These are phyloP conservation scores for Lontra canadensis DNA, from an alignment of 2,113 vertebrate species.

Conservation along the genomic window DNA sequence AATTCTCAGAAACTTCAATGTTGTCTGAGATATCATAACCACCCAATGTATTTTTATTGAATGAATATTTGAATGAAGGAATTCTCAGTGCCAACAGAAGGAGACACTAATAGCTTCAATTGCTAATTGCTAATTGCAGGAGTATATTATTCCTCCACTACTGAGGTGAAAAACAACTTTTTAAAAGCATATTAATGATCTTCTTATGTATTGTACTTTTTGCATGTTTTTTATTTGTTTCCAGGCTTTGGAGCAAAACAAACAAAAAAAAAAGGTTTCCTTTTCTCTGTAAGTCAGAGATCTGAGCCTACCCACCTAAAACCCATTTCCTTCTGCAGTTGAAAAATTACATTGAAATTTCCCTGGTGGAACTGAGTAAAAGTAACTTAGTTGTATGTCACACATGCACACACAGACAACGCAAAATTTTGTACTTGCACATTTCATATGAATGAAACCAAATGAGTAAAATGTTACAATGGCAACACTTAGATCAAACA, in stretches of 20 bases:
- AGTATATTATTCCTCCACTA: not conserved
- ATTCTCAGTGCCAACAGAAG: not conserved
- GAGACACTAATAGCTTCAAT: not conserved
- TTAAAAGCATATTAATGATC: conserved; percentile 59
- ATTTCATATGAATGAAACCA: conserved; percentile 64
- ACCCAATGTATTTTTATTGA: not conserved
- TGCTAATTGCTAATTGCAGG: not conserved
- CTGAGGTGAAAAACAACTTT: conserved; percentile 57
- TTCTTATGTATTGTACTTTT: conserved; percentile 58
- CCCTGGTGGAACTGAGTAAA: conserved; percentile 55
- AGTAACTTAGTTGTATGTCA: conserved; percentile 75
- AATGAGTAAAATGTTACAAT: conserved; percentile 64
- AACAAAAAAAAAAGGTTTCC: conserved; percentile 60
- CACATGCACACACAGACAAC: not conserved
- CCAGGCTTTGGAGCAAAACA: conserved; percentile 65
- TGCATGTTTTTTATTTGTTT: conserved; percentile 53
- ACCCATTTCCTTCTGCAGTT: conserved; percentile 71
- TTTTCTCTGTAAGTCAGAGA: conserved; percentile 42
- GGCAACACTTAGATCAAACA: conserved; percentile 27
- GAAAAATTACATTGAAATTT: conserved; percentile 77
- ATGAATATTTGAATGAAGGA: not conserved
- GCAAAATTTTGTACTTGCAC: conserved; percentile 59
- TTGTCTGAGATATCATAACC: not conserved
- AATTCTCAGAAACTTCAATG: not conserved
- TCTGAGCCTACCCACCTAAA: conserved; percentile 47